Conservation (phyloP, 2,113 vertebrate genomes). For the Bungarus multicinctus region DNA sequence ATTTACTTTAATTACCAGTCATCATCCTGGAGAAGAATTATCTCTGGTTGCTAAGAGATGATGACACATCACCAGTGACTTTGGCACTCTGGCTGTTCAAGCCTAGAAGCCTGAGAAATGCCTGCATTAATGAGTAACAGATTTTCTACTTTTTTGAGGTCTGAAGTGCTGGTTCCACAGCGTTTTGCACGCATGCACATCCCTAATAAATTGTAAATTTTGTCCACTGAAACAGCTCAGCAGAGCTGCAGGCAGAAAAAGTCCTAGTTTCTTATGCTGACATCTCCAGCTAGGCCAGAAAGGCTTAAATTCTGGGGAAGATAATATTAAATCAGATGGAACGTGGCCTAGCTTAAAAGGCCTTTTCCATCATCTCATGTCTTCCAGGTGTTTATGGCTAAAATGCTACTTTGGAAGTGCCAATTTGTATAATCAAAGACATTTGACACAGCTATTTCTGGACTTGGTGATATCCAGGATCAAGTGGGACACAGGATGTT, state of each 20-base stretch:
- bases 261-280: not conserved
- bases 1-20: not conserved
- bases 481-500: not conserved
- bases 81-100: not conserved
- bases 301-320: not conserved
- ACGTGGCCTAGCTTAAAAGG: not conserved
- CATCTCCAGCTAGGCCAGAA: not conserved
- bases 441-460: not conserved
- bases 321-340: not conserved
- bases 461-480: not conserved
- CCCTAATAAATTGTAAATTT: not conserved
- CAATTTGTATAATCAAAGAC: not conserved
- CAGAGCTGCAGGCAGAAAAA: not conserved
- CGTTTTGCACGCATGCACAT: not conserved
- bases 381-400: not conserved
- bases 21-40: not conserved
- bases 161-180: not conserved
- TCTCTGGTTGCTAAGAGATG: not conserved
- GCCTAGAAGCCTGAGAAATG: not conserved
- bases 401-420: not conserved
- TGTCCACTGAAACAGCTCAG: not conserved
- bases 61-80: not conserved
- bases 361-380: not conserved
- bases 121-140: not conserved
- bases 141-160: not conserved